These are phyloP conservation scores for Aplochiton taeniatus DNA, from an alignment of 2,797 vertebrate species.

Conservation along the genomic window DNA sequence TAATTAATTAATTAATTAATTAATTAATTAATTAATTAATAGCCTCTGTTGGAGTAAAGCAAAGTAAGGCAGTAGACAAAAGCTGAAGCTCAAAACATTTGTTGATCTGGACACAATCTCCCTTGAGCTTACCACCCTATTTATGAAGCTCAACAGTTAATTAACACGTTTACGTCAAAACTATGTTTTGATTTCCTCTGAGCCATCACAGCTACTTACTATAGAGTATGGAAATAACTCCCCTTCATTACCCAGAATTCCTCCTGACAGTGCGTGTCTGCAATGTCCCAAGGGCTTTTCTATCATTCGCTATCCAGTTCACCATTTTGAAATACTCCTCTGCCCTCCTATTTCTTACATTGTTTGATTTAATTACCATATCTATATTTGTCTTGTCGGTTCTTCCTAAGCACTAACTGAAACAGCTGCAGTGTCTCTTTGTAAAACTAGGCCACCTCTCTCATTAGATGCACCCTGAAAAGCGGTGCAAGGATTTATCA, in stretches of 20 bases:
- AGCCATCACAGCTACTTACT: slow-evolving; percentile 34
- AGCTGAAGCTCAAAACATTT: slow-evolving; percentile 1
- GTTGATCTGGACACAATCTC: not conserved
- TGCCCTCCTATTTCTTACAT: slow-evolving; percentile 42
- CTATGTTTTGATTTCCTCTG: slow-evolving; percentile 39
- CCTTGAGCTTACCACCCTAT: not conserved
- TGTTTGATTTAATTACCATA: slow-evolving; percentile 67
- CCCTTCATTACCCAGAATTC: slow-evolving; percentile 49
- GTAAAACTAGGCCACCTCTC: slow-evolving; percentile 71
- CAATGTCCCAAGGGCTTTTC: slow-evolving; percentile 50
- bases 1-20: no score
- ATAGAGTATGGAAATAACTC: slow-evolving; percentile 51
- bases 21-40: no score
- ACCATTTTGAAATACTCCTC: slow-evolving; percentile 48
- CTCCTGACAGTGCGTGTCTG: slow-evolving; percentile 31
- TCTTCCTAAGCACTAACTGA: slow-evolving; percentile 45
- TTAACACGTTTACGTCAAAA: slow-evolving; percentile 47
- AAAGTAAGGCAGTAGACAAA: slow-evolving; percentile 2
- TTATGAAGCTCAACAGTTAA: slow-evolving; percentile 30
- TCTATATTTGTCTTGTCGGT: slow-evolving; percentile 70
- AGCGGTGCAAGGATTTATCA: slow-evolving; percentile 50
- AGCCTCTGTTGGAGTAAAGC: no score
- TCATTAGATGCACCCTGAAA: slow-evolving; percentile 60
- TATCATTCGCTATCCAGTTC: slow-evolving; percentile 51
- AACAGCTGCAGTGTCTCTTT: slow-evolving; percentile 55